A percentile compares a stretch with the other conserved stretches of the same genome.
Evolutionary conservation across 2,797 vertebrate genomes (phyloP).

Genomic region (Paedocypris micromegethes): DNA sequence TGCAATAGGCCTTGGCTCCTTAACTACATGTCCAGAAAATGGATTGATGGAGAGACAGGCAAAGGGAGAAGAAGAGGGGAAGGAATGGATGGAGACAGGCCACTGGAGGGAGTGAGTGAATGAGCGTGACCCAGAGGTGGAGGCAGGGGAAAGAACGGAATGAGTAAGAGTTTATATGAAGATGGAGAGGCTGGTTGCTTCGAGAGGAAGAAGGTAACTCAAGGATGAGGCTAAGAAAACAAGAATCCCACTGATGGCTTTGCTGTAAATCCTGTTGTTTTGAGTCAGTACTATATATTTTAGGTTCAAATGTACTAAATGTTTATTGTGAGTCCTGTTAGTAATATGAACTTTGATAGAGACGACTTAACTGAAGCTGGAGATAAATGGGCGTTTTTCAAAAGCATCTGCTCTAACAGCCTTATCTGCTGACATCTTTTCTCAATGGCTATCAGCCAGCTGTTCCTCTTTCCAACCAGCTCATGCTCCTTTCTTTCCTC

Average conservation of each 20-base stretch:
- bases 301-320: no score
- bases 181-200: slow-evolving; percentile 13
- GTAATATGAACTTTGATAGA: no score
- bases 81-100: slow-evolving; percentile 34
- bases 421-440: slow-evolving; percentile 27
- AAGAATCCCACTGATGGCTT: no score
- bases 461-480: background rate
- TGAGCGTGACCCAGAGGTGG: slow-evolving; percentile 19
- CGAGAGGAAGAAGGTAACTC: slow-evolving; percentile 14
- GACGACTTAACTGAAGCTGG: slow-evolving; percentile 2
- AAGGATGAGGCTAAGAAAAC: background rate
- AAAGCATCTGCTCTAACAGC: slow-evolving; percentile 24
- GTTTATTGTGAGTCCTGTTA: no score
- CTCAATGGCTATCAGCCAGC: slow-evolving; percentile 19
- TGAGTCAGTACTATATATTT: no score
- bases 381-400: slow-evolving; percentile 19
- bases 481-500: slow-evolving; percentile 2
- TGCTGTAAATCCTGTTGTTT: no score
- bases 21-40: slow-evolving; percentile 38
- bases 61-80: slow-evolving; percentile 16
- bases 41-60: slow-evolving; percentile 34
- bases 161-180: slow-evolving; percentile 36
- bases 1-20: slow-evolving; percentile 36
- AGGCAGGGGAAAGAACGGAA: background rate
- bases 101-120: slow-evolving; percentile 28